Percentiles rank a stretch among this genome's conserved stretches.
These are phyloP conservation scores for Piscicola geometra DNA, from an alignment of 2,888 invertebrate genomes.

Conservation along the genomic window DNA sequence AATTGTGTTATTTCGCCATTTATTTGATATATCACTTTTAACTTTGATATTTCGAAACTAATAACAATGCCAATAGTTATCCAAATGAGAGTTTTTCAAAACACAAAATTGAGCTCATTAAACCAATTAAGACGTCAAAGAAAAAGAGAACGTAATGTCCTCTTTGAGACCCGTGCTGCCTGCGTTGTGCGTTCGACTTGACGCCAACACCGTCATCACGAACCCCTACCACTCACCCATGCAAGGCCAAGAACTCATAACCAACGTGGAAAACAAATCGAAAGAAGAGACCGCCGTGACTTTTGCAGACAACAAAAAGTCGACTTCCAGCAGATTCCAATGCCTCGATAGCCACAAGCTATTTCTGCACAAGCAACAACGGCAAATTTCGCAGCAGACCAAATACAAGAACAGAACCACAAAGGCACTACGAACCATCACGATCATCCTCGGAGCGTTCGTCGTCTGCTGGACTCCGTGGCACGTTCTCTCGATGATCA, in stretches of 20 bases:
- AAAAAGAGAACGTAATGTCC: not conserved
- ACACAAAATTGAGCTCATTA: not conserved
- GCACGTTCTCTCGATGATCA: conserved; percentile 89
- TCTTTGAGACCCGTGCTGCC: conserved; percentile 2
- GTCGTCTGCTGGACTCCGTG: conserved; percentile 99
- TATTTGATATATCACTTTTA: no score
- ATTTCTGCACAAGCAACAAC: conserved; percentile 5
- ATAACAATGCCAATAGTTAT: no score
- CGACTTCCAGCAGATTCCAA: not conserved
- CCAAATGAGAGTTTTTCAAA: no score
- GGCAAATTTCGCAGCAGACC: conserved; percentile 25
- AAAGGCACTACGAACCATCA: conserved; percentile 95
- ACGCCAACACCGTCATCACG: conserved; percentile 24
- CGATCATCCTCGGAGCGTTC: conserved; percentile 92
- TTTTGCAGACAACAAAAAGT: not conserved
- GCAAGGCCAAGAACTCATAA: not conserved
- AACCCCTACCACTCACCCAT: conserved; percentile 5
- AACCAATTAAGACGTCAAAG: not conserved
- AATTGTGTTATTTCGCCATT: no score
- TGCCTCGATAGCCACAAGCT: not conserved
- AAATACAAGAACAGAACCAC: conserved; percentile 89
- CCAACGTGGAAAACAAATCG: not conserved
- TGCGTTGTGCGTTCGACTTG: not conserved
- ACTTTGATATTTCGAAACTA: no score
- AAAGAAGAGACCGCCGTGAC: not conserved